phyloP scores from a whole-genome alignment of 2,113 vertebrate species.

The Periophthalmodon schlosseri region DNA sequence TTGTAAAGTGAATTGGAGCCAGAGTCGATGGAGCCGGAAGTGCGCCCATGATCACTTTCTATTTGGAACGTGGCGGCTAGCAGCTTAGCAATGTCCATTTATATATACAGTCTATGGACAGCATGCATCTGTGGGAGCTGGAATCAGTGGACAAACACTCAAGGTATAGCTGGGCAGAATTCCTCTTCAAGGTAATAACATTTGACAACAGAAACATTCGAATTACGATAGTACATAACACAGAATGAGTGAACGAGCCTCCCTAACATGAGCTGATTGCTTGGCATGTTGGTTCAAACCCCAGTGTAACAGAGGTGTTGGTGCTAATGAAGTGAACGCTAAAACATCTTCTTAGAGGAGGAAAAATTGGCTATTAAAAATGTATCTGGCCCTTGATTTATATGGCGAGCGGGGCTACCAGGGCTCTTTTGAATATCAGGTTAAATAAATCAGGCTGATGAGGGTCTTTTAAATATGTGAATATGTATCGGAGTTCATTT shows the following conservation, averaged over 20 bases:
- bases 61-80: too few relatives aligned
- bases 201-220: background rate
- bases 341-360: conserved; percentile 6
- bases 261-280: background rate
- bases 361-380: conserved; percentile 30
- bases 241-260: background rate
- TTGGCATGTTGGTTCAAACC: background rate
- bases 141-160: too few relatives aligned
- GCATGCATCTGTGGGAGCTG: too few relatives aligned
- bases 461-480: conserved; percentile 28
- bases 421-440: conserved; percentile 29
- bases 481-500: conserved; percentile 32
- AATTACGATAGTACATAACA: background rate
- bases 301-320: conserved; percentile 11
- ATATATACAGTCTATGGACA: too few relatives aligned
- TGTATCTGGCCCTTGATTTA: conserved; percentile 28
- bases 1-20: too few relatives aligned
- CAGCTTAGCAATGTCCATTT: too few relatives aligned
- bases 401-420: conserved; percentile 9
- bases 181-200: background rate
- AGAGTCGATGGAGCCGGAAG: too few relatives aligned
- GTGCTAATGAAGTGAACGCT: conserved; percentile 7
- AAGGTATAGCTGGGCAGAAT: too few relatives aligned
- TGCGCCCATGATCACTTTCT: too few relatives aligned
- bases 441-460: conserved; percentile 38